Conservation (phyloP, 2,113 vertebrate species). For the Otocyon megalotis region DNA sequence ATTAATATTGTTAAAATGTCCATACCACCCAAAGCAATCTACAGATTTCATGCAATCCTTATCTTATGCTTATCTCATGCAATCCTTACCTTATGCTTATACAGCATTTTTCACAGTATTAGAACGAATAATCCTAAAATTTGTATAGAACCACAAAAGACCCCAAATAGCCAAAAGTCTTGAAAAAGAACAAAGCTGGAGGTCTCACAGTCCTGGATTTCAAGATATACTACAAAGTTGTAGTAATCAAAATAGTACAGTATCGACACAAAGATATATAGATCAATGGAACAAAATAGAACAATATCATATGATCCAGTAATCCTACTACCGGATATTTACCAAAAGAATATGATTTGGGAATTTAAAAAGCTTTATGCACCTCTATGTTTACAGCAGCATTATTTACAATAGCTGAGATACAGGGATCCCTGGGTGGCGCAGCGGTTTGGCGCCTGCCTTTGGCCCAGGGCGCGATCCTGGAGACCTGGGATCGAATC, state of each 20-base stretch:
- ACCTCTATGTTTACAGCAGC: not conserved
- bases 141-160: not conserved
- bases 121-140: not conserved
- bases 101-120: not conserved
- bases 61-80: not conserved
- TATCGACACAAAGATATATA: not conserved
- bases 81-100: not conserved
- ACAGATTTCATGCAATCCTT: not conserved
- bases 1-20: not conserved
- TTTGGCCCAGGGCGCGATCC: too few relatives aligned
- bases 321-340: not conserved
- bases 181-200: not conserved
- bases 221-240: not conserved
- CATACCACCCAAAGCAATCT: not conserved
- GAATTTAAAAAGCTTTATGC: not conserved
- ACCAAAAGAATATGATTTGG: not conserved
- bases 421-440: too few relatives aligned
- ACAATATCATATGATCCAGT: not conserved
- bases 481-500: too few relatives aligned
- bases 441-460: too few relatives aligned
- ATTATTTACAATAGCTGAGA: not conserved
- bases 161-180: not conserved
- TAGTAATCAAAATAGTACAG: not conserved
- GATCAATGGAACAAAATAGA: not conserved
- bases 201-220: not conserved